phyloP scores from a whole-genome alignment of 2,113 vertebrate genomes.

The Odocoileus hemionus region DNA sequence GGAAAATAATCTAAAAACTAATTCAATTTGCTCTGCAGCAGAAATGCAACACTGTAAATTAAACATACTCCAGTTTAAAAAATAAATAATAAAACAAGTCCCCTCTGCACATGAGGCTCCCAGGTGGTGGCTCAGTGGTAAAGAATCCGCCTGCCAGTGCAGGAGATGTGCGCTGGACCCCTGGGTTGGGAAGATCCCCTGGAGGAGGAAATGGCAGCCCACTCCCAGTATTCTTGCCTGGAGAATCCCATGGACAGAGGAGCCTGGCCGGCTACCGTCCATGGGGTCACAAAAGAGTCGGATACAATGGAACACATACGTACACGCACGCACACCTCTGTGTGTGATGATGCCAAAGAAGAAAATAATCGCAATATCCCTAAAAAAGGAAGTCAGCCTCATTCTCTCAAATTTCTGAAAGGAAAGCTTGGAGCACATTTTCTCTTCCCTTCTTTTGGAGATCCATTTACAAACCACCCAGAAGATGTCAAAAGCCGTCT shows the following conservation, averaged over 20 bases:
- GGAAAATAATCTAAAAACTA: not conserved
- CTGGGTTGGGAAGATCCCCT: not conserved
- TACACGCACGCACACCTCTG: not conserved
- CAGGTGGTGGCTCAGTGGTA: not conserved
- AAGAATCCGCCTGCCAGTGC: not conserved
- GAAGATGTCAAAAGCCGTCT: not conserved
- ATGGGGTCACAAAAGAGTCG: not conserved
- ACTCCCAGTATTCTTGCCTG: not conserved
- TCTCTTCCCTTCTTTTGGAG: not conserved
- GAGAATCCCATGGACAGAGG: not conserved
- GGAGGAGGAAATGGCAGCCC: not conserved
- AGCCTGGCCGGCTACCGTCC: not conserved
- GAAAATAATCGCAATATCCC: not conserved
- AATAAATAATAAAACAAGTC: not conserved
- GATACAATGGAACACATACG: not conserved
- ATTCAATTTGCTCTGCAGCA: not conserved
- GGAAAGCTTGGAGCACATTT: not conserved
- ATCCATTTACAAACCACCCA: not conserved
- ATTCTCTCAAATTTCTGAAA: not conserved
- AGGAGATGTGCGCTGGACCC: not conserved
- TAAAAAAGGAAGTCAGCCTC: too few species aligned
- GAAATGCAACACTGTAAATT: not conserved
- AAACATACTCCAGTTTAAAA: not conserved
- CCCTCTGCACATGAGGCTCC: not conserved
- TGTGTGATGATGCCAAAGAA: accelerated